Base-by-base conservation (phyloP, 1,140 invertebrate genomes). In the Drosophila simulans region DNA sequence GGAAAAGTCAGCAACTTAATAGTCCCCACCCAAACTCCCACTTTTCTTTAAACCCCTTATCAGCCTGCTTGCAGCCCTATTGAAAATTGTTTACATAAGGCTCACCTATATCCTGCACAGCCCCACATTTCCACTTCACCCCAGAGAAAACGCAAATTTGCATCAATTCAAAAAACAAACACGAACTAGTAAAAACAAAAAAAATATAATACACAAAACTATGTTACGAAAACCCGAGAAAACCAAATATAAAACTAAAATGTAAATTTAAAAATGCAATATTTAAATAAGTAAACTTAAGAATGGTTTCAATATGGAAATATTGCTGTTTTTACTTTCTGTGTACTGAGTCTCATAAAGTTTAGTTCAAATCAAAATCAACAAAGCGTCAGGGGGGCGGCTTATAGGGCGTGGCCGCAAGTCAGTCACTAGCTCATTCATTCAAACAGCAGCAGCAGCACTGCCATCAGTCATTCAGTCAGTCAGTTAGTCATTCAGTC, bases 361-460 rank as follows among this genome's bases (percentile, higher is more conserved):
- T 70, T 63, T 70, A 49, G 17, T 45, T 69, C 45, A 83, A 83
- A 83, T 78, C 63, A 62, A 79, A 83, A 83, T 70, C 76, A 75
- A 77, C 64, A 82, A 77, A 69, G 55, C 53, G 34, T 58, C 51
- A 35, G 66, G 45, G 45, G 43, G 52, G 22, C 22, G 40, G 43
- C 10, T 2, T 37, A 34, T 4, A 27, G 58, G 69, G 60, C 60
- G 64, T 68, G 46, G 46, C 45, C 34, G 55, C 42, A 35, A 64
- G 25, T 63, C 68, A 70, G 65, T 40, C 68, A 43, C 13, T 56
- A 34, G 40, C 70, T 49, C 57, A 74, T 77, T 40, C 27, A 59
- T 70, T 82, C 71, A 52, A 12, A 34, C 73, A 31, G 31, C 31
- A 10, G 31, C 73, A 31, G 31, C 8, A 8, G 27, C 8, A 3